Percentiles rank a stretch among this genome's conserved stretches.
Conservation (phyloP, 1,140 invertebrate genomes). For the Lethocerus indicus region DNA sequence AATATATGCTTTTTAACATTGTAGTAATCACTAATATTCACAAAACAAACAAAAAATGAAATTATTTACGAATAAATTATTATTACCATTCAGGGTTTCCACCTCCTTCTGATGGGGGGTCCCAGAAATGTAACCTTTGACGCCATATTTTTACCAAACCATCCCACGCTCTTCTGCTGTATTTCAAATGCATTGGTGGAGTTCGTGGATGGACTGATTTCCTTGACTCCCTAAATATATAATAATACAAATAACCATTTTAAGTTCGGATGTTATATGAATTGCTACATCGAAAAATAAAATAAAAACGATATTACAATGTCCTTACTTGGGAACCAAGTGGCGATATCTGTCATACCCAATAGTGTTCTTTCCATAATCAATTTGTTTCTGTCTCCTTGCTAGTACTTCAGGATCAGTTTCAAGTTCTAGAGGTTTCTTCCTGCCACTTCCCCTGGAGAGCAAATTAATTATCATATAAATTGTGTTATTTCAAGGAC, state of each 20-base stretch:
- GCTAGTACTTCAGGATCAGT: slow-evolving; percentile 49
- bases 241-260: slow-evolving; percentile 6
- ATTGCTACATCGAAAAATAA: no score
- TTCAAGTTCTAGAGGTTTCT: slow-evolving; percentile 34
- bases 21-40: no score
- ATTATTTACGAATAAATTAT: slow-evolving; percentile 5
- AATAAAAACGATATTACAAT: slow-evolving; percentile 2
- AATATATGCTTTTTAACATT: no score
- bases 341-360: slow-evolving; percentile 67
- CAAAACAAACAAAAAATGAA: no score
- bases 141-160: slow-evolving; percentile 73
- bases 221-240: slow-evolving; percentile 37
- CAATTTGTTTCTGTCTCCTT: slow-evolving; percentile 81
- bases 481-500: slow-evolving; percentile 4
- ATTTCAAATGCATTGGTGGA: slow-evolving; percentile 70
- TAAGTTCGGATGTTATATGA: no score
- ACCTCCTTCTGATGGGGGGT: slow-evolving; percentile 32
- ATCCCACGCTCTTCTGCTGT: slow-evolving; percentile 81
- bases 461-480: neutral
- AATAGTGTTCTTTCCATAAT: slow-evolving; percentile 85
- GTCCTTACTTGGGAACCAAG: slow-evolving; percentile 51
- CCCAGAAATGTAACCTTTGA: slow-evolving; percentile 66
- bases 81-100: slow-evolving; percentile 14
- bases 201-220: slow-evolving; percentile 61
- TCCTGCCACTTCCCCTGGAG: neutral